Evolutionary conservation across 2,113 vertebrate genomes (phyloP).

Genomic region (Malurus alboscapulatus): DNA sequence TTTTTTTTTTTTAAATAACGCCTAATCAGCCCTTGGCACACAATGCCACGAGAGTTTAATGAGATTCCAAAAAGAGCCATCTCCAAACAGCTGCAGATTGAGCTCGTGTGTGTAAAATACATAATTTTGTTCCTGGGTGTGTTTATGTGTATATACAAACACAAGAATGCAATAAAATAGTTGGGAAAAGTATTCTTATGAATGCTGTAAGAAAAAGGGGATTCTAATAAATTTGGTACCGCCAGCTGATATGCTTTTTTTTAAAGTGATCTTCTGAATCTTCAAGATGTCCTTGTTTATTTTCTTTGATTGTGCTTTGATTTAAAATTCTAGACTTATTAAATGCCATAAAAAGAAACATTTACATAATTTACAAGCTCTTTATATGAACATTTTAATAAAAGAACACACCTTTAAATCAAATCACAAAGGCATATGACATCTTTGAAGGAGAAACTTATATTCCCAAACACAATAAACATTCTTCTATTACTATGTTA

Average conservation of each 20-base stretch:
- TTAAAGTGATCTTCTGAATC: slow-evolving; percentile 9
- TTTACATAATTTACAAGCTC: slow-evolving; percentile 28
- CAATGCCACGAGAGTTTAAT: slow-evolving; percentile 2
- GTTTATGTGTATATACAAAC: background rate
- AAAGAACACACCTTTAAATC: slow-evolving; percentile 56
- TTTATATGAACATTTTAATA: slow-evolving; percentile 41
- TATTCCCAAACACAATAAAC: slow-evolving; percentile 62
- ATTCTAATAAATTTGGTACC: background rate
- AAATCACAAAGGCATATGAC: slow-evolving; percentile 59
- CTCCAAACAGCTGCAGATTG: slow-evolving; percentile 31
- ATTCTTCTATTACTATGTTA: slow-evolving; percentile 70
- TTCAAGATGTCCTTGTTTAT: slow-evolving; percentile 39
- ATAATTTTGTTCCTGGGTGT: background rate
- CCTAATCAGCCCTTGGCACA: slow-evolving; percentile 31
- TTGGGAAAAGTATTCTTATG: background rate
- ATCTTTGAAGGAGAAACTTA: slow-evolving; percentile 57
- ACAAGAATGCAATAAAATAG: background rate
- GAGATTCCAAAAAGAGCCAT: slow-evolving; percentile 24
- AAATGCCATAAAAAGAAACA: slow-evolving; percentile 55
- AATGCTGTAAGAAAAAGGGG: background rate
- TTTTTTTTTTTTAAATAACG: background rate
- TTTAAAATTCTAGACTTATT: slow-evolving; percentile 63
- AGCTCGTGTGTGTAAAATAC: background rate
- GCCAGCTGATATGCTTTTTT: background rate
- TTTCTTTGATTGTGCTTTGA: slow-evolving; percentile 66